Base-by-base conservation (phyloP, 2,113 vertebrate species). In the Hepsetus odoe region DNA sequence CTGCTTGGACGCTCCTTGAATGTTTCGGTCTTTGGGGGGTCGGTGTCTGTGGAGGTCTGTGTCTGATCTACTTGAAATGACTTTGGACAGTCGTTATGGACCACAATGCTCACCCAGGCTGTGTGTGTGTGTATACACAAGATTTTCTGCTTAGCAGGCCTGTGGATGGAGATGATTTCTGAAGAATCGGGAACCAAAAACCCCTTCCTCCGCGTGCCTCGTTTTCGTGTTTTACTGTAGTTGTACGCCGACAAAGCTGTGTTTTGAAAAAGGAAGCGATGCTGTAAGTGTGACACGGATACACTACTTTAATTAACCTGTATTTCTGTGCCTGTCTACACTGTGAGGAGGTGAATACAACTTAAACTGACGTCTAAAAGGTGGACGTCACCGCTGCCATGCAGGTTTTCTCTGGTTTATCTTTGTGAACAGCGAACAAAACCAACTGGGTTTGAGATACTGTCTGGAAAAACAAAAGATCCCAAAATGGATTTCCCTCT, bases 281-380 rank as follows among this genome's bases (percentile, higher is more conserved):
- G 79, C 66, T 65, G 66, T 74, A 64, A 30, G 44, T 46, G 18
- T 59, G 51, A 46, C 66, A 38, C 56, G 51, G 74, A 62, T 71
- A 76, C 79, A 80, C 79, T 81, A 76, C 79, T 11, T 80, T 56
- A 20, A 67, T 35, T 55, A 9, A 62, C 28, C 65, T 75, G 72
- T 65, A 55, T 64, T 42, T 5, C 56, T 76, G 24, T 61, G 28
- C 33, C 64, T 80, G 33, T 32, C 20, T 40, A 24, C 64, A 49
- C 78, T 75, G 53, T 38, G 20, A 58, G 49, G 32, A 28, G 14
- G 0, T 1, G 22, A 20, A 22, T 42, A 44, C 13, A 35, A 24
- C 13, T 22, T 18, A 18, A 13, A 28, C 40, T 76, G 20, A 42
- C 33, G 14, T 42, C 53, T 2, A 24, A 10, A 16, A 24, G 51